Conservation (phyloP, 1,140 invertebrate species). For the Drosophila ironensis region DNA sequence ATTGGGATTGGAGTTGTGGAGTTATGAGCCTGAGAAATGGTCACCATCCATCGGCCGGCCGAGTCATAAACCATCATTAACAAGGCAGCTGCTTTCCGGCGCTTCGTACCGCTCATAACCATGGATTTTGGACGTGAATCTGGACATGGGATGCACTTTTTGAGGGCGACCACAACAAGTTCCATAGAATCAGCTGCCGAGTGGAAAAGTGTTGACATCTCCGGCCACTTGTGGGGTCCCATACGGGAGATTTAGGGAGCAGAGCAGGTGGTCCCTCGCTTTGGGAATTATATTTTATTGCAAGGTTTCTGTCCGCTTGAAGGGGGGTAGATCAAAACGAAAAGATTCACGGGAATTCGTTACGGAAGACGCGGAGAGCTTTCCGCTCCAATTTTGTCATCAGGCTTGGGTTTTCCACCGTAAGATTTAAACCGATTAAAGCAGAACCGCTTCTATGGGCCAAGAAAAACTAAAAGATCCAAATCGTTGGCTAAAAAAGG, state of each 20-base stretch:
- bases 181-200: conserved; percentile 60
- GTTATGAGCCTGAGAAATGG: conserved; percentile 74
- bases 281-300: conserved; percentile 68
- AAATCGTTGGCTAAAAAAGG: no score
- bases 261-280: conserved; percentile 33
- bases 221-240: conserved; percentile 60
- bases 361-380: conserved; percentile 25
- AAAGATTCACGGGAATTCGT: conserved; percentile 16
- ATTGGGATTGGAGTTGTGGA: not conserved
- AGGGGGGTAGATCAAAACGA: conserved; percentile 9
- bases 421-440: conserved; percentile 55
- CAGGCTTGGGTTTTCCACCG: not conserved
- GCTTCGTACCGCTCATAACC: conserved; percentile 19
- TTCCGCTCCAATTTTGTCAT: conserved; percentile 37
- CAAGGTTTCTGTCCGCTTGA: conserved; percentile 33
- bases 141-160: conserved; percentile 34
- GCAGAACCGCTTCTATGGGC: no score
- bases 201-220: conserved; percentile 63
- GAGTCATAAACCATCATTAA: conserved; percentile 76
- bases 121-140: conserved; percentile 10
- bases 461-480: no score
- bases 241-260: not conserved
- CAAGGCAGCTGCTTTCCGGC: conserved; percentile 35
- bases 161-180: conserved; percentile 54
- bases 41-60: conserved; percentile 1